A percentile compares a stretch with the other conserved stretches of the same genome.
Conservation (phyloP, 2,113 vertebrate genomes). For the Xenopus borealis region DNA sequence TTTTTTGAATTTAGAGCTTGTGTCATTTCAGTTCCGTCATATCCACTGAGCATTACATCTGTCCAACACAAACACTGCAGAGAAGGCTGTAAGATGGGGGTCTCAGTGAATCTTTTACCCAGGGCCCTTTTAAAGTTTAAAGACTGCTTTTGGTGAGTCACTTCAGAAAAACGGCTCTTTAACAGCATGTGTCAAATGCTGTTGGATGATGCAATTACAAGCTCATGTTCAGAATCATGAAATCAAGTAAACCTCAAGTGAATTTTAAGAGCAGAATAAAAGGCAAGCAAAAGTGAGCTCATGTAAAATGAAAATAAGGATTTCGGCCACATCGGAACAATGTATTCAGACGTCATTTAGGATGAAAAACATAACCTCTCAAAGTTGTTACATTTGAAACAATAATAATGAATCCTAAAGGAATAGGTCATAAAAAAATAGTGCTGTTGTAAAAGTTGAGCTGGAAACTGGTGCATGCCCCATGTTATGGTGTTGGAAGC, state of each 20-base stretch:
- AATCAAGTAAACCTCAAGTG: conserved; percentile 27
- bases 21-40: conserved; percentile 19
- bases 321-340: conserved; percentile 17
- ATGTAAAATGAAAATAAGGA: conserved; percentile 31
- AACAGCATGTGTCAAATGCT: conserved; percentile 30
- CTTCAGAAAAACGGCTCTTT: conserved; percentile 21
- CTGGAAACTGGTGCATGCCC: neutral
- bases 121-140: conserved; percentile 36
- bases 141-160: conserved; percentile 19
- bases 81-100: conserved; percentile 6
- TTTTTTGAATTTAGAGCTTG: conserved; percentile 6
- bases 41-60: conserved; percentile 23
- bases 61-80: conserved; percentile 33
- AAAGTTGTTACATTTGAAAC: neutral
- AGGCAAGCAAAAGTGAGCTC: neutral
- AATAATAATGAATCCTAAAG: conserved; percentile 1
- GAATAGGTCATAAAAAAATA: neutral
- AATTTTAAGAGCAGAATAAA: conserved; percentile 21
- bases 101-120: neutral
- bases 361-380: neutral
- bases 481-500: too few species aligned
- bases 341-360: conserved; percentile 2
- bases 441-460: neutral
- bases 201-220: conserved; percentile 25
- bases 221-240: conserved; percentile 26